Percentiles rank a stretch among this genome's conserved stretches.
These are phyloP conservation scores for Morone saxatilis DNA, from an alignment of 2,113 vertebrate species.

Conservation along the genomic window DNA sequence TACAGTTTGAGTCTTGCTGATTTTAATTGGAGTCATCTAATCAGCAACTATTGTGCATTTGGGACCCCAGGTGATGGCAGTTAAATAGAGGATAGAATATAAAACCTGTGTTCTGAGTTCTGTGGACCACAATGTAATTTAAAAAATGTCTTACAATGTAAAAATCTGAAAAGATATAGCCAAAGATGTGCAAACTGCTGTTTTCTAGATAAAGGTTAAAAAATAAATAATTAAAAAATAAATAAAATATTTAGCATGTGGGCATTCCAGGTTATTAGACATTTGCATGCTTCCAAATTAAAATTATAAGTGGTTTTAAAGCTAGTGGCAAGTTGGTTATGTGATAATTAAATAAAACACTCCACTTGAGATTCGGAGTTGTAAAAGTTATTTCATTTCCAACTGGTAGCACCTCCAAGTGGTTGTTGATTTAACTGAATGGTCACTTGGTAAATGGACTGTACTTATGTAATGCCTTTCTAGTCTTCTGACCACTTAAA, in stretches of 20 bases:
- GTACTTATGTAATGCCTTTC: no score
- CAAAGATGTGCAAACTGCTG: neutral
- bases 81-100: constrained; percentile 1
- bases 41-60: constrained; percentile 38
- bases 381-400: constrained; percentile 1
- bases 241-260: constrained; percentile 20
- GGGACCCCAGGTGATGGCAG: constrained; percentile 20
- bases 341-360: neutral
- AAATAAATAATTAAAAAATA: neutral
- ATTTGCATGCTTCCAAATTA: constrained; percentile 12
- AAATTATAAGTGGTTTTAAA: constrained; percentile 15
- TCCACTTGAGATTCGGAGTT: neutral
- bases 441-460: neutral
- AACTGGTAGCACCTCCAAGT: neutral
- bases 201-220: neutral
- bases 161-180: no score
- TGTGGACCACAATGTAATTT: neutral
- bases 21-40: constrained; percentile 42
- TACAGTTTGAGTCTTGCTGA: neutral
- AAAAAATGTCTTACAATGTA: neutral
- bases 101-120: neutral
- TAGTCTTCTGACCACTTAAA: no score
- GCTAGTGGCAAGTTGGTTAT: constrained; percentile 12
- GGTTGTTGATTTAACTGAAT: neutral
- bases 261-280: constrained; percentile 24